phyloP scores from a whole-genome alignment of 2,113 vertebrate genomes.

The Loxodonta africana region DNA sequence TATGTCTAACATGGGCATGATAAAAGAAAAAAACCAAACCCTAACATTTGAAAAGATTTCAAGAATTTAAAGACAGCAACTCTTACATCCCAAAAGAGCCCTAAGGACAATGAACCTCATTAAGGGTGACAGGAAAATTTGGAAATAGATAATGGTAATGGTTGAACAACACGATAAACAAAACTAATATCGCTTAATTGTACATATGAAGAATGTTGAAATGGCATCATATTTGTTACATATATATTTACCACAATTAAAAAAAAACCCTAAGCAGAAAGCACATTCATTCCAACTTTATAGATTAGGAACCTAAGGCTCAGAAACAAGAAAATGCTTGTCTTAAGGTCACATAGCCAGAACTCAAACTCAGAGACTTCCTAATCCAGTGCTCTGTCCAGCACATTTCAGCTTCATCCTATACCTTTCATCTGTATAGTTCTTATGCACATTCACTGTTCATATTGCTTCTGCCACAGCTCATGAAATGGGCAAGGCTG shows the following conservation, averaged over 20 bases:
- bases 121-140: background rate
- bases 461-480: background rate
- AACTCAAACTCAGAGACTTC: background rate
- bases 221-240: too few relatives aligned
- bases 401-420: background rate
- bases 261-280: background rate
- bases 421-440: background rate
- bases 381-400: slow-evolving; percentile 15
- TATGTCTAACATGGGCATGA: background rate
- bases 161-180: too few relatives aligned
- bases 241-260: too few relatives aligned
- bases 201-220: too few relatives aligned
- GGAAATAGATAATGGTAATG: too few relatives aligned
- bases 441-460: background rate
- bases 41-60: slow-evolving; percentile 13
- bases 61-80: slow-evolving; percentile 25
- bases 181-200: too few relatives aligned
- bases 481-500: background rate
- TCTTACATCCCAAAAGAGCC: background rate
- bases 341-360: slow-evolving; percentile 5
- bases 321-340: slow-evolving; percentile 49
- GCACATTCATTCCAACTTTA: background rate
- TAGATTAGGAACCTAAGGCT: slow-evolving; percentile 10
- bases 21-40: background rate
- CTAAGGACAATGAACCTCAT: background rate